A percentile compares a stretch with the other conserved stretches of the same genome.
Conservation (phyloP, 1,140 invertebrate genomes). For the Procambarus clarkii region DNA sequence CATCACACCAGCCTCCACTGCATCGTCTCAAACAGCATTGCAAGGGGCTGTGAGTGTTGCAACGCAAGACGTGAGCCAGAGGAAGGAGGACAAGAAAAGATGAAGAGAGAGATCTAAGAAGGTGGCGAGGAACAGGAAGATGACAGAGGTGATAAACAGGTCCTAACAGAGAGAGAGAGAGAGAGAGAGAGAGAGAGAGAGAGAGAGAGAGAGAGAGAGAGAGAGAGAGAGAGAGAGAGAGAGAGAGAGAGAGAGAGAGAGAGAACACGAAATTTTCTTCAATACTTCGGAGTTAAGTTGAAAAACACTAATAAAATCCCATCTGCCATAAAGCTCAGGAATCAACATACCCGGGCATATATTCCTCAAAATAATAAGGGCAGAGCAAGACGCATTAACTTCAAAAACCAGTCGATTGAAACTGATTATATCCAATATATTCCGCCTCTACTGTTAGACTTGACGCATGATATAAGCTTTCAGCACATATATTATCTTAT, state of each 20-base stretch:
- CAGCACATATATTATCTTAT: slow-evolving; percentile 65
- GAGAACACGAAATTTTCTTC: no score
- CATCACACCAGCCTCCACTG: no score
- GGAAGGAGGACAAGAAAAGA: neutral
- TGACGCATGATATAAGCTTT: slow-evolving; percentile 63
- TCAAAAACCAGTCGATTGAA: slow-evolving; percentile 56
- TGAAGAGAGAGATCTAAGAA: slow-evolving; percentile 1
- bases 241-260: no score
- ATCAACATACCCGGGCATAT: slow-evolving; percentile 15
- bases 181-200: neutral
- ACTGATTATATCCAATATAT: slow-evolving; percentile 64
- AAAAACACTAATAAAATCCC: slow-evolving; percentile 16
- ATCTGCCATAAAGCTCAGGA: slow-evolving; percentile 29
- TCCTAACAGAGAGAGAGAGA: neutral
- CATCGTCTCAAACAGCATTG: no score
- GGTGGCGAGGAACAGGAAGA: neutral
- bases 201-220: neutral
- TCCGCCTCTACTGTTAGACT: slow-evolving; percentile 52
- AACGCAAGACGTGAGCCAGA: neutral
- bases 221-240: no score
- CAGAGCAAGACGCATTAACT: slow-evolving; percentile 27
- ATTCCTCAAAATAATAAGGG: slow-evolving; percentile 40
- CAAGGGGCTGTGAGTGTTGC: no score
- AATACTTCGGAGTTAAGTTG: no score
- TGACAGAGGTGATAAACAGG: neutral